Evolutionary conservation across 2,888 invertebrate genomes (phyloP).

Genomic region (Machimus rusticus): DNA sequence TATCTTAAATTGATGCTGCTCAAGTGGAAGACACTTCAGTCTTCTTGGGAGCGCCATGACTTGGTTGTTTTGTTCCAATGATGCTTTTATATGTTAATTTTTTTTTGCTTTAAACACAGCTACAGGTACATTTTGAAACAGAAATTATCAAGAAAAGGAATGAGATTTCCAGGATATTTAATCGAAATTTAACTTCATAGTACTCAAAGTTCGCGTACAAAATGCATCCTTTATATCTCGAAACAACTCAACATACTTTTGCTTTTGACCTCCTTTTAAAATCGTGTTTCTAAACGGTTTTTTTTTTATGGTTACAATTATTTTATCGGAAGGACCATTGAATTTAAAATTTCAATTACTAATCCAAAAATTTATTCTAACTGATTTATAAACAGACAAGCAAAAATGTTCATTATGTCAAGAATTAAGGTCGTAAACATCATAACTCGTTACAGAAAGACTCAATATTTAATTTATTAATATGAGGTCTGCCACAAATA

Average conservation of each 20-base stretch:
- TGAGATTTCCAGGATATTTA: too few relatives aligned
- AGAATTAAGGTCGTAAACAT: too few relatives aligned
- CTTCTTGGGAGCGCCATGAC: background rate
- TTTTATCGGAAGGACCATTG: too few relatives aligned
- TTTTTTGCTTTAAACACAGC: background rate
- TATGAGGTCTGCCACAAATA: background rate
- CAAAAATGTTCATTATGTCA: background rate
- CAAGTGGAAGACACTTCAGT: background rate
- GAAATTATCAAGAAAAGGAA: background rate
- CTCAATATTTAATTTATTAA: background rate
- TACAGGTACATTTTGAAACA: background rate
- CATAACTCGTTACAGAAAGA: too few relatives aligned
- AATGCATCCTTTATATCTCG: too few relatives aligned
- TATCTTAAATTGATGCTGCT: background rate
- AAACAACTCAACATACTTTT: too few relatives aligned
- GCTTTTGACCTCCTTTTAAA: too few relatives aligned
- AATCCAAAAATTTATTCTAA: background rate
- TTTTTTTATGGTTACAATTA: too few relatives aligned
- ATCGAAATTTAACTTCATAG: too few relatives aligned
- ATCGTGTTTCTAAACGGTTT: too few relatives aligned
- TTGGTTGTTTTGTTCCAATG: background rate
- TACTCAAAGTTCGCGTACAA: too few relatives aligned
- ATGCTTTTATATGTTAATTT: background rate
- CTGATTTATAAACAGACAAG: background rate
- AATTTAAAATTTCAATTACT: too few relatives aligned